These are phyloP conservation scores for Leptestheria dahalacensis DNA, from an alignment of 1,140 invertebrate genomes.

Conservation along the genomic window DNA sequence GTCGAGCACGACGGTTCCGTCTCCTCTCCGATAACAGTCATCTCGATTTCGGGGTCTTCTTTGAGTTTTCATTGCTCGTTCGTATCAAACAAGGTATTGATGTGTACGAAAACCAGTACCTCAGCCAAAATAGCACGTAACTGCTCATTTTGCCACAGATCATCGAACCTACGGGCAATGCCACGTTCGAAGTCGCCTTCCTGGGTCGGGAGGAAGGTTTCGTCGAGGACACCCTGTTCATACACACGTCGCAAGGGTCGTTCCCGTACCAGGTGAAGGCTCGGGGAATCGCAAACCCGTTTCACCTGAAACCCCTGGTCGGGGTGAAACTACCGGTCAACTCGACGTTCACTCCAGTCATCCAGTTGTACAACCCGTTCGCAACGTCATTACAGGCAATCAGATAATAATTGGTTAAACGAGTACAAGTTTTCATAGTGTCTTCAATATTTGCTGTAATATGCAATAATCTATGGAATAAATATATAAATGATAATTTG, in stretches of 20 bases:
- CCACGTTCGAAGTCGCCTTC: constrained; percentile 89
- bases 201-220: constrained; percentile 76
- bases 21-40: constrained; percentile 6
- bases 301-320: constrained; percentile 71
- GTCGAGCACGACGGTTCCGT: constrained; percentile 8
- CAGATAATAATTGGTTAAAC: too few species aligned
- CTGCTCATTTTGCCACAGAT: constrained; percentile 35
- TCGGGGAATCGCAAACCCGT: constrained; percentile 68
- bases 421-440: too few species aligned
- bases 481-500: background rate
- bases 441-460: constrained; percentile 1
- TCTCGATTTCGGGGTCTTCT: constrained; percentile 14
- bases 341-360: constrained; percentile 73
- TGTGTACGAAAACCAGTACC: background rate
- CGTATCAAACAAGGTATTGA: constrained; percentile 8
- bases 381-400: constrained; percentile 68
- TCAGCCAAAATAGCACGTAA: background rate
- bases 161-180: constrained; percentile 76
- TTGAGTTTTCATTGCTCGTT: constrained; percentile 15
- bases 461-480: background rate
- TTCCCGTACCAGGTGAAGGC: constrained; percentile 65
- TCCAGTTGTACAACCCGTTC: constrained; percentile 89
- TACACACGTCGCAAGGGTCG: constrained; percentile 81
- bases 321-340: constrained; percentile 81
- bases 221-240: constrained; percentile 72